Base-by-base conservation (phyloP, 1,140 invertebrate species). In the Cydia pomonella region DNA sequence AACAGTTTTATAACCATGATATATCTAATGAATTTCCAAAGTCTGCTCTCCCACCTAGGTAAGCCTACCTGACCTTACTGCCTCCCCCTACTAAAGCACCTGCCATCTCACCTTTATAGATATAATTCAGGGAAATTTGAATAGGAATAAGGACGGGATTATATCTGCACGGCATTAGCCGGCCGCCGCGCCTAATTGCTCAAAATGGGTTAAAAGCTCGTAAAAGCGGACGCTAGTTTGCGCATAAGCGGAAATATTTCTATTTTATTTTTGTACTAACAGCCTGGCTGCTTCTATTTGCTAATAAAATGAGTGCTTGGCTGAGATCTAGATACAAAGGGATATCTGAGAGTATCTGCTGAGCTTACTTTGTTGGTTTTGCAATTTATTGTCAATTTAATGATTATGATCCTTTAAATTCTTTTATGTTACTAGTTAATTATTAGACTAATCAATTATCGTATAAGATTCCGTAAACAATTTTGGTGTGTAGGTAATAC, bases 171-270 rank as follows among this genome's bases (percentile, higher is more conserved):
- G 21, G 53, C 18, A 59, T 12, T 59, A 21, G 53, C 50, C 16
- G 50, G 50, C 53, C 53, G 53, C 33, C 72, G 63, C 41, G 75
- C 74, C 75, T 78, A 80, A 80, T 80, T 79, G 79, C 53, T 75
- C 53, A 63, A 76, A 76, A 80, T 77, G 74, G 76, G 75, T 33
- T 59, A 74, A 79, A 73, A 50, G 44, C 38, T 7, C 69, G 16
- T 59, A 38, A 16, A 50, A 73, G 59, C 64, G 29, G 66, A 29
- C 29, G 23, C 44, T 62, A 62, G 75, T 73, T 72, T 74, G 69
- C 75, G 64, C 59, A 44, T 69, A 59, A 59, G 53, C 53, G 53
- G 53, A 59, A 23, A 59, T 59, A 23, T 59, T 59, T 23, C 7
- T 59, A 59, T 23, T 23, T 59, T 59, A 59, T 59, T 59, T 59